Evolutionary conservation across 2,113 vertebrate species (phyloP).

Genomic region (Hoplias malabaricus): DNA sequence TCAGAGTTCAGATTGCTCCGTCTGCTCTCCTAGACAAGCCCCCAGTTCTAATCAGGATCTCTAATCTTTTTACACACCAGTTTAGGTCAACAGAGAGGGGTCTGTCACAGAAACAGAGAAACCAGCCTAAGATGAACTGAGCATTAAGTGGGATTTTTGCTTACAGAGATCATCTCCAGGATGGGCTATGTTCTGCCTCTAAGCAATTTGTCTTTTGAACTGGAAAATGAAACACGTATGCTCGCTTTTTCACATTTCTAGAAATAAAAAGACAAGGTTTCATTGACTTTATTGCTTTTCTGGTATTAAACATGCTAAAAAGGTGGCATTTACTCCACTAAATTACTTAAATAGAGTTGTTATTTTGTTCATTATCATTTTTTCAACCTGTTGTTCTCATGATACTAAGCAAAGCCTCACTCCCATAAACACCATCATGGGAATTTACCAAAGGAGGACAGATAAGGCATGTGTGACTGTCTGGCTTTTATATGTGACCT

Average conservation of each 20-base stretch:
- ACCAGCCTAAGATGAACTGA: constrained; percentile 34
- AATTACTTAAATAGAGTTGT: not conserved
- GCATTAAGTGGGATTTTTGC: constrained; percentile 45
- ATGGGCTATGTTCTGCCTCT: constrained; percentile 20
- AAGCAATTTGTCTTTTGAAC: constrained; percentile 25
- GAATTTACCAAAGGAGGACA: not conserved
- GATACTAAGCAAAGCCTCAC: not conserved
- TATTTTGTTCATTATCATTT: not conserved
- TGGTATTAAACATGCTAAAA: not conserved
- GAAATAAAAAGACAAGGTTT: not conserved
- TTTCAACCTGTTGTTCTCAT: constrained; percentile 7
- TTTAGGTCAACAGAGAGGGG: constrained; percentile 63
- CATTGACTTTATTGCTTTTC: not conserved
- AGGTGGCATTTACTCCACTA: not conserved
- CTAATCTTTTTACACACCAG: constrained; percentile 71
- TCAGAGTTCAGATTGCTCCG: constrained; percentile 38
- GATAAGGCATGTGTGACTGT: constrained; percentile 40
- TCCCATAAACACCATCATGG: constrained; percentile 3
- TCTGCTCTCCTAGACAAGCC: constrained; percentile 30
- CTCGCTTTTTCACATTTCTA: not conserved
- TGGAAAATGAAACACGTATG: not conserved
- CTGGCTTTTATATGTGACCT: constrained; percentile 47
- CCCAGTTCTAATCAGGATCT: constrained; percentile 18
- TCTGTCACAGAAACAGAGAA: constrained; percentile 54
- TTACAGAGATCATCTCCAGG: constrained; percentile 48